Evolutionary conservation across 1,140 invertebrate species (phyloP).

Genomic region (Steinernema feltiae): DNA sequence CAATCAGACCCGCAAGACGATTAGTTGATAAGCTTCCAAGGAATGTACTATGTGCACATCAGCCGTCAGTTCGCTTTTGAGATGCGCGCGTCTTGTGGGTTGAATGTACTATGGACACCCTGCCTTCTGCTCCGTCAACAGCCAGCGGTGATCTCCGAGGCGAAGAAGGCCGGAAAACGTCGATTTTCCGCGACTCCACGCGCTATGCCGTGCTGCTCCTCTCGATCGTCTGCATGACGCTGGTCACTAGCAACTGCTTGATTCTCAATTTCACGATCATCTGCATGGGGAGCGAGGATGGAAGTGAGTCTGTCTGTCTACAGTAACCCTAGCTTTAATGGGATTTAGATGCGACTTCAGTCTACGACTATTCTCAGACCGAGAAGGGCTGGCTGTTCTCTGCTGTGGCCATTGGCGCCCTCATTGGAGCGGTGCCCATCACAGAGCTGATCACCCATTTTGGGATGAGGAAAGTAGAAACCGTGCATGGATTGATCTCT

Average conservation of each 20-base stretch:
- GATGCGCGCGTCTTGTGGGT: no score
- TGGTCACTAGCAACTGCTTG: neutral
- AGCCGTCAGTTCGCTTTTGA: no score
- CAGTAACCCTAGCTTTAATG: neutral
- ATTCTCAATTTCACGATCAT: conserved; percentile 19
- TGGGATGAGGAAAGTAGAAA: conserved; percentile 25
- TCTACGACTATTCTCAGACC: conserved; percentile 17
- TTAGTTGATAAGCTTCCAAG: no score
- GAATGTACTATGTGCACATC: no score
- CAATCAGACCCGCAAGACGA: no score
- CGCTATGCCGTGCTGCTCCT: conserved; percentile 7
- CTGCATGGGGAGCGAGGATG: neutral
- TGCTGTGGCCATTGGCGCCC: conserved; percentile 29
- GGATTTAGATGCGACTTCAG: conserved; percentile 9
- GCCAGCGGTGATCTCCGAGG: no score
- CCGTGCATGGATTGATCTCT: conserved; percentile 48
- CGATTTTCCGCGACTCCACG: neutral
- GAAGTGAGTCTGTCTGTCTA: neutral
- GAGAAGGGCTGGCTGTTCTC: conserved; percentile 30
- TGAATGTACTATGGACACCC: no score
- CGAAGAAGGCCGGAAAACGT: neutral
- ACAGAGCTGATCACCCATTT: conserved; percentile 26
- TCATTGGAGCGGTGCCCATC: conserved; percentile 38
- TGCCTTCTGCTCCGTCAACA: no score
- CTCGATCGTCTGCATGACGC: conserved; percentile 4